A percentile compares a stretch with the other conserved stretches of the same genome.
These are phyloP conservation scores for Magallana angulata DNA, from an alignment of 1,140 invertebrate genomes.

Conservation along the genomic window DNA sequence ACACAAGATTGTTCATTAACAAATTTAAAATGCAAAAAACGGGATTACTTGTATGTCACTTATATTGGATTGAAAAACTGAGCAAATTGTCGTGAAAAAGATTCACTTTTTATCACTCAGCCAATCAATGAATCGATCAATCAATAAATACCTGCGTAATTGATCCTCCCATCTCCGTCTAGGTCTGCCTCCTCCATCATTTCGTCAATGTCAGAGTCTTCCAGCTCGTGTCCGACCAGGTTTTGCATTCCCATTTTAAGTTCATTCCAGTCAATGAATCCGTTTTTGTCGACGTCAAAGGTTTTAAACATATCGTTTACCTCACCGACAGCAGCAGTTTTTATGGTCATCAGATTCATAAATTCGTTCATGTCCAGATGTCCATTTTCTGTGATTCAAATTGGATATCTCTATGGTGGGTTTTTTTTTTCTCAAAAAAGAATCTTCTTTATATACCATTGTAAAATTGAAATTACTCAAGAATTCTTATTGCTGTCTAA, in stretches of 20 bases:
- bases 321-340: constrained; percentile 7
- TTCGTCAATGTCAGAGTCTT: constrained; percentile 36
- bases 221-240: background rate
- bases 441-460: too few relatives aligned
- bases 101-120: too few relatives aligned
- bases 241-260: constrained; percentile 22
- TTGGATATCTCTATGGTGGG: too few relatives aligned
- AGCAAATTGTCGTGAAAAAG: too few relatives aligned
- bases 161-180: constrained; percentile 45
- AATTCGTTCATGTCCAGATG: constrained; percentile 24
- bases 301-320: constrained; percentile 39
- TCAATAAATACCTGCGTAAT: constrained; percentile 28
- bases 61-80: too few relatives aligned
- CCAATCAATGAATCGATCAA: too few relatives aligned
- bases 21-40: too few relatives aligned
- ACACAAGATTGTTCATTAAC: too few relatives aligned
- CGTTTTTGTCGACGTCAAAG: constrained; percentile 42
- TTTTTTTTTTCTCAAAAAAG: too few relatives aligned
- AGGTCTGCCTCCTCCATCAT: constrained; percentile 48
- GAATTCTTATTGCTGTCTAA: too few relatives aligned
- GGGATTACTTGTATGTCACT: too few relatives aligned
- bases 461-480: too few relatives aligned
- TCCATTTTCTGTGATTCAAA: background rate
- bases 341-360: constrained; percentile 25
- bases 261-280: constrained; percentile 42